These are phyloP conservation scores for Cydia amplana DNA, from an alignment of 1,140 invertebrate genomes.

Conservation along the genomic window DNA sequence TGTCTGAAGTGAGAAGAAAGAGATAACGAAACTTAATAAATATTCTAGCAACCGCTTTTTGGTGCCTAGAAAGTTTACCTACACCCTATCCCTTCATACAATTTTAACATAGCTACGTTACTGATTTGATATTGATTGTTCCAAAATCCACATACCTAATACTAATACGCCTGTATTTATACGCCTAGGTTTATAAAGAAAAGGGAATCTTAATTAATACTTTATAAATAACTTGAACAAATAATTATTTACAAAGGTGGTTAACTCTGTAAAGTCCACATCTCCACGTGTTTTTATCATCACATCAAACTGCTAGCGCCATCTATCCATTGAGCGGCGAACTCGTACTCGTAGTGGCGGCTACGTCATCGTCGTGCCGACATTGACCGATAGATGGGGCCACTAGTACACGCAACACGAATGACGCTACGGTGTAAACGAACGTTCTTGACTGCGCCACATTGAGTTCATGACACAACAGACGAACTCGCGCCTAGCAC, in stretches of 20 bases:
- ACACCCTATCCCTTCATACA: too few species aligned
- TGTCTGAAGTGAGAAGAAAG: too few species aligned
- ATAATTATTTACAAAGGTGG: background rate
- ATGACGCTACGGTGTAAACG: slow-evolving; percentile 71
- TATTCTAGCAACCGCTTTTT: too few species aligned
- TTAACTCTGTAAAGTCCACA: background rate
- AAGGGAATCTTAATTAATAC: background rate
- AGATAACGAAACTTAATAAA: too few species aligned
- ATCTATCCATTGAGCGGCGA: slow-evolving; percentile 43
- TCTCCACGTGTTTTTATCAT: slow-evolving; percentile 39
- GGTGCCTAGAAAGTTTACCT: background rate
- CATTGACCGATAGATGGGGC: slow-evolving; percentile 77
- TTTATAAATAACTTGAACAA: too few species aligned
- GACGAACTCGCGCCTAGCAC: slow-evolving; percentile 52
- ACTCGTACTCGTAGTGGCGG: slow-evolving; percentile 42
- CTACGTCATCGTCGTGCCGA: slow-evolving; percentile 58
- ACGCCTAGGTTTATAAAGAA: background rate
- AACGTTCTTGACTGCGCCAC: slow-evolving; percentile 75
- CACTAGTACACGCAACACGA: slow-evolving; percentile 56
- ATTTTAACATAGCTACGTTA: too few species aligned
- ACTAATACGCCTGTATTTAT: too few species aligned
- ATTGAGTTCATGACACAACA: slow-evolving; percentile 66
- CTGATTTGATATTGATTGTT: too few species aligned
- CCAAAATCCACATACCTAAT: too few species aligned
- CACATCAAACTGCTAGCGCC: slow-evolving; percentile 43